Evolutionary conservation across 2,113 vertebrate genomes (phyloP), one percentile per base, ranked within the genome.

Genomic region (Brachyistius frenatus): DNA sequence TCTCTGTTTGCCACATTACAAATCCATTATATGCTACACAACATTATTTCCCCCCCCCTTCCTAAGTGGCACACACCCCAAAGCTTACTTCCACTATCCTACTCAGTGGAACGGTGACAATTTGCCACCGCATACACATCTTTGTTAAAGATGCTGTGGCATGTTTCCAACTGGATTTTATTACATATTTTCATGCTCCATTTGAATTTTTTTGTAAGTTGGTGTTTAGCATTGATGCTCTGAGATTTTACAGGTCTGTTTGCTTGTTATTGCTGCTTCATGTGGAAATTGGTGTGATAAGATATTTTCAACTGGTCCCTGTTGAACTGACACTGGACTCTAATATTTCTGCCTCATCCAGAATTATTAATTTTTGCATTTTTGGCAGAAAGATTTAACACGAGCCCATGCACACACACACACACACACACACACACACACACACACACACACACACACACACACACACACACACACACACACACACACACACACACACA

Each of bases 21-120:
- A 92, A 92, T 93, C 90, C 92, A 93, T 92, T 90, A 80, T 87
- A 83, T 88, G 87, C 90, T 86, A 78, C 82, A 87, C 63, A 85
- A 87, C 90, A 88, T 92, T 86, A 87, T 88, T 85, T 85, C 85
- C 82, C 72, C 78, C 77, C 82, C 75, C 78, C 77, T 37, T 68
- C 73, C 73, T 88, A 86, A 91, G 83, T 88, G 84, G 86, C 81
- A 78, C 85, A 87, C 88, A 83, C 88, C 89, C 90, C 83, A 78
- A 67, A 89, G 88, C 84, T 90, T 81, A 77, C 87, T 90, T 78
- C 81, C 74, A 72, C 87, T 84, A 58, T 86, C 73, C 81, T 60
- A 63, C 77, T 81, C 82, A 73, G 78, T 86, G 83, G 85, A 89
- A 89, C 78, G 66, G 61, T 81, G 78, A 84, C 88, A 87, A 83